These are phyloP conservation scores for Trididemnum nubilum DNA, from an alignment of 23 tunicate genomes.

Conservation along the genomic window DNA sequence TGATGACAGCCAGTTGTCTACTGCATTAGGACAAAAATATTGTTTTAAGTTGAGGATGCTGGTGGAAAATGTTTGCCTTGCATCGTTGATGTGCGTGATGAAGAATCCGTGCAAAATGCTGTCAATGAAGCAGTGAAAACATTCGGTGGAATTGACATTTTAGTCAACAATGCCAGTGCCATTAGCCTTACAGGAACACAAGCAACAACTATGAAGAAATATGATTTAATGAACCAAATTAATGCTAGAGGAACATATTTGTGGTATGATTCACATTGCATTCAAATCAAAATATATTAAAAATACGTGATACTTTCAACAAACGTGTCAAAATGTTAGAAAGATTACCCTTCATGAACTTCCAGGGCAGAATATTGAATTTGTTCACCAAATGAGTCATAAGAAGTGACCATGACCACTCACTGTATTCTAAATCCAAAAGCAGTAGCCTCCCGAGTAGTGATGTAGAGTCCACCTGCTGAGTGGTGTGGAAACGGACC, in stretches of 20 bases:
- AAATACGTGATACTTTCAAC: background rate
- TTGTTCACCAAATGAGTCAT: too few relatives aligned
- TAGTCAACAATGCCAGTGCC: slow-evolving; percentile 97
- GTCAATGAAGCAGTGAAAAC: slow-evolving; percentile 84
- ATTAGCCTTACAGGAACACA: slow-evolving; percentile 90
- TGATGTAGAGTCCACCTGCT: too few relatives aligned
- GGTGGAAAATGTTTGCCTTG: slow-evolving; percentile 98
- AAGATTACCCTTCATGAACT: too few relatives aligned
- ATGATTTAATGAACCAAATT: slow-evolving; percentile 96
- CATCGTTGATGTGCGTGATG: slow-evolving; percentile 93
- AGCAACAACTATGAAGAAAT: slow-evolving; percentile 88
- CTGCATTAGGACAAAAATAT: too few relatives aligned
- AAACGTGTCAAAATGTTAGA: too few relatives aligned
- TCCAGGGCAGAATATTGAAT: too few relatives aligned
- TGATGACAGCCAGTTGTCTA: too few relatives aligned
- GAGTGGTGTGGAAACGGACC: too few relatives aligned
- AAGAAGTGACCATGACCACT: too few relatives aligned
- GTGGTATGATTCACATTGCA: slow-evolving; percentile 59
- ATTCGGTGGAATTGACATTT: slow-evolving; percentile 98
- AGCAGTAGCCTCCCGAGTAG: too few relatives aligned
- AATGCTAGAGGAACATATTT: slow-evolving; percentile 94
- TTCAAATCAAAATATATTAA: too few relatives aligned
- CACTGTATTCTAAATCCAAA: too few relatives aligned
- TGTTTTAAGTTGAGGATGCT: slow-evolving; percentile 83
- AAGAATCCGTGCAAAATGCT: slow-evolving; percentile 69